phyloP scores from a whole-genome alignment of 2,888 invertebrate species.

The Drosophila flavopinicola region DNA sequence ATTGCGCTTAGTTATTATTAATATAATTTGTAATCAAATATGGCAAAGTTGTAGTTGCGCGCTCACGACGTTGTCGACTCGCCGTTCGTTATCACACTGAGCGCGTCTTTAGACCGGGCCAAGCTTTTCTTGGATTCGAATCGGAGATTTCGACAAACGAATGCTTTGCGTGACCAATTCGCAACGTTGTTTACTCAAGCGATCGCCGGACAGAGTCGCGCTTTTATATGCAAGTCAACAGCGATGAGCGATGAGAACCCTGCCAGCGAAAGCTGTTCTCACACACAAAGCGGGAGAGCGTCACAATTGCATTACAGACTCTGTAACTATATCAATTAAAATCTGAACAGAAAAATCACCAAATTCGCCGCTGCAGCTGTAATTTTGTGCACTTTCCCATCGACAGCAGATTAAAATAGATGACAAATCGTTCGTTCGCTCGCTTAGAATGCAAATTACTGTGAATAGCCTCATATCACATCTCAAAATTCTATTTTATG shows the following conservation, averaged over 20 bases:
- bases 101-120: constrained; percentile 27
- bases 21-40: too few species aligned
- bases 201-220: constrained; percentile 20
- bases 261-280: constrained; percentile 32
- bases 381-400: constrained; percentile 46
- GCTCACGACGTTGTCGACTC: constrained; percentile 42
- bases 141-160: constrained; percentile 16
- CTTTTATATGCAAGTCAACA: constrained; percentile 15
- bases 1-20: too few species aligned
- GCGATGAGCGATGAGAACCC: background rate
- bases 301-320: background rate
- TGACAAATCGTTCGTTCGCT: constrained; percentile 40
- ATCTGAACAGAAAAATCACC: constrained; percentile 38
- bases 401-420: constrained; percentile 6
- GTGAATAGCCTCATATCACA: background rate
- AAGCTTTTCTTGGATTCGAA: constrained; percentile 27
- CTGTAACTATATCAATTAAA: constrained; percentile 42
- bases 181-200: constrained; percentile 20
- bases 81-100: constrained; percentile 71
- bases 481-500: too few species aligned
- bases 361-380: constrained; percentile 24
- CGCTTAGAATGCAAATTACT: constrained; percentile 24
- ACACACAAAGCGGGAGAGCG: constrained; percentile 1
- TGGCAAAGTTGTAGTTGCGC: constrained; percentile 7
- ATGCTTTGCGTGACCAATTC: constrained; percentile 39